Base-by-base conservation (phyloP, 2,888 invertebrate species). In the Gisinianus flammeolus region DNA sequence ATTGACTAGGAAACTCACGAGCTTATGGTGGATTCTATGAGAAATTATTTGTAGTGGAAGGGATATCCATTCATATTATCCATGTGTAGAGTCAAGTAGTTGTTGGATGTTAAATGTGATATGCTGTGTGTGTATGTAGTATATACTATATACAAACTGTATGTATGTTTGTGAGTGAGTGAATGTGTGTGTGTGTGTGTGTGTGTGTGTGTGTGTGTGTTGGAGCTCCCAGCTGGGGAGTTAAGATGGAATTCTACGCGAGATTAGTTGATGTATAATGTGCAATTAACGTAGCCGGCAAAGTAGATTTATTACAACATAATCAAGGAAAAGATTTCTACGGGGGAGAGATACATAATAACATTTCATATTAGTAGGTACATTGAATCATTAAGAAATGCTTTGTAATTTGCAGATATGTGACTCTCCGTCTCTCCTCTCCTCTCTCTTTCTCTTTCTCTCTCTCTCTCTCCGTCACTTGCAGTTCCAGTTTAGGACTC, bases 241-340 rank as follows among this genome's bases (percentile, higher is more conserved):
- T 44, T 52, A 31, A 75, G 75, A 75, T 64, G 71, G 70, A 66
- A 64, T 70, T 77, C 79, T 74, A 67, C 64, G 70, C 77, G 70
- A 79, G 79, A 79, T 79, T 79, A 79, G 79, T 77, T 79, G 74
- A 79, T 79, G 79, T 79, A 77, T 79, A 79, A 77, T 77, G 79
- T 79, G 79, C 79, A 79, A 79, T 79, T 79, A 79, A 79, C 79
- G 77, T 77, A 74, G 79, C 77, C 70, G 70, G 74, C 71, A 72
- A 77, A 79, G 70, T 77, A 75, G 77, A 79, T 79, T 79, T 79
- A 79, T 79, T 77, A 79, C 79, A 77, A 77, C 79, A 79, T 79
- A 79, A 79, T 79, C 79, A 79, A 79, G 35, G 69, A 54, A 54
- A 33, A 68, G 62, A 62, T 62, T 62, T 62, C 62, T 26, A 62